These are phyloP conservation scores for Campoplex nolae DNA, from an alignment of 2,888 invertebrate genomes.

Conservation along the genomic window DNA sequence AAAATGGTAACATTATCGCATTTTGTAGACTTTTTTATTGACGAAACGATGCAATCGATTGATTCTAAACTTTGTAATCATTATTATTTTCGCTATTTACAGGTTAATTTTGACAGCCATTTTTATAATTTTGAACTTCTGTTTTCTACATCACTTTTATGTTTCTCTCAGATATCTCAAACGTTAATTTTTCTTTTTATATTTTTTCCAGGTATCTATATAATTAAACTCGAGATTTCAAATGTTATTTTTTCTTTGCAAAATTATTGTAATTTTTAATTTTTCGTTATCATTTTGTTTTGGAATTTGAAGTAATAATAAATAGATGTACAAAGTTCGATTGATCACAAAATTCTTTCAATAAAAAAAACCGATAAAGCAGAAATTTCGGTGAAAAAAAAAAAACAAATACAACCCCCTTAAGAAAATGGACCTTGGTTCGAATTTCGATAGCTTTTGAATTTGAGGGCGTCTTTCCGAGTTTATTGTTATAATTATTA, in stretches of 20 bases:
- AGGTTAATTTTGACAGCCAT: neutral
- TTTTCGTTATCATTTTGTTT: neutral
- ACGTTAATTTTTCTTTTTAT: too few relatives aligned
- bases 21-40: neutral
- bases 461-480: conserved; percentile 6
- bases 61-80: neutral
- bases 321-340: neutral
- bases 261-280: neutral
- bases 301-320: neutral
- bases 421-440: neutral
- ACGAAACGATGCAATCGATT: neutral
- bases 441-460: neutral
- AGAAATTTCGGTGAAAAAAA: neutral
- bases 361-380: too few relatives aligned
- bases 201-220: too few relatives aligned
- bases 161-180: too few relatives aligned
- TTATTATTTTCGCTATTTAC: neutral
- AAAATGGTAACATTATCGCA: neutral
- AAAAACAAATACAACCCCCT: neutral
- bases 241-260: neutral
- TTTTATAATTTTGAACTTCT: neutral
- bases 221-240: too few relatives aligned
- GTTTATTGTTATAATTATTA: conserved; percentile 34
- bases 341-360: neutral
- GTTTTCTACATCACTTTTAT: neutral